phyloP scores from a whole-genome alignment of 2,113 vertebrate genomes.

The Gnathonemus echidnorhynchus region DNA sequence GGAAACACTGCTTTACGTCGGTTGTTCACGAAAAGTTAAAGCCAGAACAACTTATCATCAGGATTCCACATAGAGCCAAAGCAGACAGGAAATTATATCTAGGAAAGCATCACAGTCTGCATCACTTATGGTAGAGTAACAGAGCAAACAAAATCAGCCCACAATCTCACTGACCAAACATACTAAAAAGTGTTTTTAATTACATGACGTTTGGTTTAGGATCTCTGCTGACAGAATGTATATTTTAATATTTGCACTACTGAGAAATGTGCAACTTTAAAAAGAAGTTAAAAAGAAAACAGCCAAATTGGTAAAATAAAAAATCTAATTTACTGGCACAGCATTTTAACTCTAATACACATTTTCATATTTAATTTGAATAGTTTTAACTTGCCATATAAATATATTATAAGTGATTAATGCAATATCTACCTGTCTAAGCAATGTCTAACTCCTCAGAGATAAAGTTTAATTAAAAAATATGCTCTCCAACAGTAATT shows the following conservation, averaged over 20 bases:
- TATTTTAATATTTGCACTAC: neutral
- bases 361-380: slow-evolving; percentile 16
- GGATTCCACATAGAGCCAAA: neutral
- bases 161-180: neutral
- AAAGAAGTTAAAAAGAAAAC: slow-evolving; percentile 16
- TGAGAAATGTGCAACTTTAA: neutral
- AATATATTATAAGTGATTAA: slow-evolving; percentile 31
- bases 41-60: neutral
- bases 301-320: neutral
- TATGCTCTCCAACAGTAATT: slow-evolving; percentile 24
- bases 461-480: slow-evolving; percentile 30
- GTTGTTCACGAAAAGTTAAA: neutral
- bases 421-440: slow-evolving; percentile 23
- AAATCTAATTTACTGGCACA: neutral
- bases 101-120: neutral
- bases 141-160: neutral
- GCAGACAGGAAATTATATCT: neutral
- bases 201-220: neutral
- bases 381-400: slow-evolving; percentile 22
- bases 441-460: slow-evolving; percentile 19
- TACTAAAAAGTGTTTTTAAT: neutral
- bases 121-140: neutral
- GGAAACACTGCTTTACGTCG: neutral
- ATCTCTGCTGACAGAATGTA: neutral
- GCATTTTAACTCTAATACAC: slow-evolving; percentile 4